Evolutionary conservation across 2,888 invertebrate species (phyloP).

Genomic region (Halictus ligatus): DNA sequence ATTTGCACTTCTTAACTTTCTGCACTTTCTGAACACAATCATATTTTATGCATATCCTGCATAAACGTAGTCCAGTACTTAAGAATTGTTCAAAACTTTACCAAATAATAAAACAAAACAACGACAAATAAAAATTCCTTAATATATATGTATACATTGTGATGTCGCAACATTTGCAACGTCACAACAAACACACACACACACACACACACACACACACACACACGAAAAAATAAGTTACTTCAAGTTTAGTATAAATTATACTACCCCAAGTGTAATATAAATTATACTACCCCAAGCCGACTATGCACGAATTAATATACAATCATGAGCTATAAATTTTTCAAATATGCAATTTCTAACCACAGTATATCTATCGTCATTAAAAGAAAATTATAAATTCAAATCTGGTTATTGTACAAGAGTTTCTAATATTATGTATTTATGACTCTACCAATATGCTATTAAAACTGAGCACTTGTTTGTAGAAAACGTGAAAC

Average conservation of each 20-base stretch:
- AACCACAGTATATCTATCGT: constrained; percentile 1
- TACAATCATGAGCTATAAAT: constrained; percentile 21
- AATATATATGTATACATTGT: background rate
- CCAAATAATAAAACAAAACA: constrained; percentile 22
- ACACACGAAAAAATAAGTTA: background rate
- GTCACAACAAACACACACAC: no score
- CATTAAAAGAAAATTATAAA: constrained; percentile 16
- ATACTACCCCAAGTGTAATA: constrained; percentile 18
- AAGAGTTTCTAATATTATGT: constrained; percentile 14
- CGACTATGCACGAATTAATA: constrained; percentile 25
- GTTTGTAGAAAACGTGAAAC: background rate
- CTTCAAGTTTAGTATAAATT: constrained; percentile 21
- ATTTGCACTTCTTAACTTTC: constrained; percentile 42
- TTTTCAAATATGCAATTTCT: constrained; percentile 21
- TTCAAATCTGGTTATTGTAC: constrained; percentile 7
- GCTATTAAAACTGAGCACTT: constrained; percentile 14
- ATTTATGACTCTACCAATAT: constrained; percentile 6
- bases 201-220: no score
- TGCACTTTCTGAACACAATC: constrained; percentile 38
- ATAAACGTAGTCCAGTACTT: constrained; percentile 26
- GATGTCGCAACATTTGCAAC: no score
- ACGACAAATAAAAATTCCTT: constrained; percentile 22
- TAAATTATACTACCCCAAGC: constrained; percentile 24
- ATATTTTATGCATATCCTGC: constrained; percentile 30
- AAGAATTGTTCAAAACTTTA: constrained; percentile 27